A percentile compares a stretch with the other conserved stretches of the same genome.
phyloP scores from a whole-genome alignment of 2,888 invertebrate species.

The Fragum sueziense region DNA sequence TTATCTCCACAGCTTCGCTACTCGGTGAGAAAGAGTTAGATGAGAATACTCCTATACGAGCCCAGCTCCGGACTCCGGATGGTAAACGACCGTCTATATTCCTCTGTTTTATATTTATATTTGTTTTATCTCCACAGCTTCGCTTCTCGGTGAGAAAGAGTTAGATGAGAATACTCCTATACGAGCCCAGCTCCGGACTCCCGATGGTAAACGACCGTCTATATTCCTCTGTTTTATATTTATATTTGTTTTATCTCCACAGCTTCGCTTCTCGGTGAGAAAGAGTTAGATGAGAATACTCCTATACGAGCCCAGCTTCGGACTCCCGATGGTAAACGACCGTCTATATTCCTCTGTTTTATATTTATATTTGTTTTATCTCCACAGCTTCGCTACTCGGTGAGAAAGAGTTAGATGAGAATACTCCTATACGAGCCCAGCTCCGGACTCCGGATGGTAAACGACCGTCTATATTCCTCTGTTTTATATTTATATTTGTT shows the following conservation, averaged over 20 bases:
- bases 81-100: no score
- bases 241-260: constrained; percentile 40
- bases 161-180: constrained; percentile 95
- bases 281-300: constrained; percentile 92
- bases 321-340: constrained; percentile 94
- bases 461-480: constrained; percentile 96
- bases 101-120: no score
- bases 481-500: no score
- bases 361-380: constrained; percentile 80
- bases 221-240: constrained; percentile 97
- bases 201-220: constrained; percentile 97
- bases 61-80: no score
- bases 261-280: constrained; percentile 85
- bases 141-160: constrained; percentile 86
- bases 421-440: constrained; percentile 89
- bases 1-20: no score
- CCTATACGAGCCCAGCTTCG: constrained; percentile 87
- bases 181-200: constrained; percentile 83
- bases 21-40: no score
- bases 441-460: constrained; percentile 91
- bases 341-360: constrained; percentile 97
- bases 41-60: no score
- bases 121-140: constrained; percentile 49
- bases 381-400: constrained; percentile 67
- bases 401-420: constrained; percentile 93